Base-by-base conservation (phyloP, 1,140 invertebrate genomes). In the Bicyclus anynana region DNA sequence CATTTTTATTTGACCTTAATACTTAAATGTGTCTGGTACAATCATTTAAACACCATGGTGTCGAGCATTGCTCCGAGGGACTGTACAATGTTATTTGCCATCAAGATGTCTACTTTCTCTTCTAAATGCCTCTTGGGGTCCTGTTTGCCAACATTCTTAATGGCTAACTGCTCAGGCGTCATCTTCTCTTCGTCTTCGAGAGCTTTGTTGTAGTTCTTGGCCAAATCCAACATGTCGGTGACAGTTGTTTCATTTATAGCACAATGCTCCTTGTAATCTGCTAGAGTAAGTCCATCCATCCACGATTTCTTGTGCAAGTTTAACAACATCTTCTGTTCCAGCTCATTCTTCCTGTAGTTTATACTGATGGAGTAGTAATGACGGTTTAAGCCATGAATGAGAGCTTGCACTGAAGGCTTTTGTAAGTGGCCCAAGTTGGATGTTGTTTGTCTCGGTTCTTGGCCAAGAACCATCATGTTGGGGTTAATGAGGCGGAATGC, bases 281-380 rank as follows among this genome's bases (percentile, higher is more conserved):
- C 93, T 42, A 99, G 90, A 18, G 94, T 97, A 2, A 99, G 91
- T 16, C 98, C 98, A 90, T 99, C 98, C 92, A 98, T 98, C 99
- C 99, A 99, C 1, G 97, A 98, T 87, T 99, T 99, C 90, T 99
- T 99, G 83, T 99, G 97, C 42, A 99, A 90, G 91, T 99, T 99
- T 21, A 99, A 88, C 33, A 99, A 90, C 99, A 99, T 99, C 91
- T 99, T 99, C 80, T 99, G 98, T 89, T 99, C 99, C 46, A 99
- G 87, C 88, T 99, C 97, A 90, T 99, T 99, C 87, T 99, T 99
- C 54, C 98, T 93, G 89, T 99, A 99, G 89, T 99, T 99, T 77
- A 99, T 99, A 81, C 98, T 98, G 75, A 99, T 99, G 17, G 98
- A 99, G 84, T 99, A 99, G 81, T 99, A 99, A 90, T 99, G 98